Evolutionary conservation across 2,113 vertebrate genomes (phyloP).

Genomic region (Otocyon megalotis): DNA sequence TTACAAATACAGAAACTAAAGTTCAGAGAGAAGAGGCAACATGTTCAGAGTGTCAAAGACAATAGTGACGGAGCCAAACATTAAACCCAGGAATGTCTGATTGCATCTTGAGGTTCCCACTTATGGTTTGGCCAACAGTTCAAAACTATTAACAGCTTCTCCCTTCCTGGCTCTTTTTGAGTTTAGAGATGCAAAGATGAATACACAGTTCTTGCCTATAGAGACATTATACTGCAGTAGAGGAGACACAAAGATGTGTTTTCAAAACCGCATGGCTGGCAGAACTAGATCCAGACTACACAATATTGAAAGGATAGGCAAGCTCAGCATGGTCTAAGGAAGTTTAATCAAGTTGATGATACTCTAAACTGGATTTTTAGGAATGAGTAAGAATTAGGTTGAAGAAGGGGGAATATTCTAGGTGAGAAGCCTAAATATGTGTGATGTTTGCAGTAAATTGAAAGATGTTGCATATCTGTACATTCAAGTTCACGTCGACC

Average conservation of each 20-base stretch:
- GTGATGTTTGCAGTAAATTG: background rate
- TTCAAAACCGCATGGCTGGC: background rate
- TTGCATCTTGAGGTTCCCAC: background rate
- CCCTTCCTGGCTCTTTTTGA: background rate
- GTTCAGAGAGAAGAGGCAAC: background rate
- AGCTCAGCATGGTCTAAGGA: background rate
- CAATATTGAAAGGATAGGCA: rapidly evolving
- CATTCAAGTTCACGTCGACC: background rate
- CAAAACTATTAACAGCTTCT: background rate
- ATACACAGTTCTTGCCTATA: background rate
- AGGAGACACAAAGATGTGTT: background rate
- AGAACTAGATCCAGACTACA: background rate
- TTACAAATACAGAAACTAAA: background rate
- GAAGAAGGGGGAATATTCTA: background rate
- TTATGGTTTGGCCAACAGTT: background rate
- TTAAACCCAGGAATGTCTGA: background rate
- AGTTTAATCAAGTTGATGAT: background rate
- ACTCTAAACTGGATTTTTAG: background rate
- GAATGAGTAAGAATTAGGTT: background rate
- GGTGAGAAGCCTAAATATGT: background rate
- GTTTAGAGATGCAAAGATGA: background rate
- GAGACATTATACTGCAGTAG: background rate
- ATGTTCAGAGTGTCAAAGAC: background rate
- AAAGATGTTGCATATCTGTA: background rate
- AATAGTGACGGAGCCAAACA: background rate